A percentile compares a stretch with the other conserved stretches of the same genome.
Evolutionary conservation across 2,113 vertebrate species (phyloP).

Genomic region (Pygoscelis adeliae): DNA sequence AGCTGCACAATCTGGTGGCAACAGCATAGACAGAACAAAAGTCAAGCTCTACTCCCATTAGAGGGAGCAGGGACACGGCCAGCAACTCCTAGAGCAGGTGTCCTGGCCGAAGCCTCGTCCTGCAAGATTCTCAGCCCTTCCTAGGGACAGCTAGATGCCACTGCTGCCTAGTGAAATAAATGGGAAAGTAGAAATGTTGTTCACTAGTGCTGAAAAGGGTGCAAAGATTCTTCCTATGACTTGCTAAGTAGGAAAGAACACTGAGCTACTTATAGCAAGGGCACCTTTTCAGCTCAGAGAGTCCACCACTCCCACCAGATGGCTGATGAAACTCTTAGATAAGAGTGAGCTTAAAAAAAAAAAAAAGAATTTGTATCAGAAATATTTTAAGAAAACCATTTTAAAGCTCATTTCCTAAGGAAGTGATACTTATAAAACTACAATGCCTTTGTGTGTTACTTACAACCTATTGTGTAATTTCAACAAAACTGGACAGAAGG

Average conservation of each 20-base stretch:
- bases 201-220: neutral
- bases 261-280: neutral
- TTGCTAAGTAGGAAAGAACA: neutral
- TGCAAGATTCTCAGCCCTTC: neutral
- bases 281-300: neutral
- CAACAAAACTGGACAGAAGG: neutral
- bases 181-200: neutral
- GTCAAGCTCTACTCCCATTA: neutral
- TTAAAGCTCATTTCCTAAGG: neutral
- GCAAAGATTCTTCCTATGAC: neutral
- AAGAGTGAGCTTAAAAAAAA: neutral
- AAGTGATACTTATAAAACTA: neutral
- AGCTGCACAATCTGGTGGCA: neutral
- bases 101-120: neutral
- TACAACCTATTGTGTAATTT: neutral
- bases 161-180: neutral
- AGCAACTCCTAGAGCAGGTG: neutral
- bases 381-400: neutral
- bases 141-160: neutral
- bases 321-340: neutral
- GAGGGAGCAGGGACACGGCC: neutral
- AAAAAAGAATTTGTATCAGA: neutral
- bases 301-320: neutral
- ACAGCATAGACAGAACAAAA: neutral
- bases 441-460: neutral